These are phyloP conservation scores for Danionella dracula DNA, from an alignment of 2,797 vertebrate species.

Conservation along the genomic window DNA sequence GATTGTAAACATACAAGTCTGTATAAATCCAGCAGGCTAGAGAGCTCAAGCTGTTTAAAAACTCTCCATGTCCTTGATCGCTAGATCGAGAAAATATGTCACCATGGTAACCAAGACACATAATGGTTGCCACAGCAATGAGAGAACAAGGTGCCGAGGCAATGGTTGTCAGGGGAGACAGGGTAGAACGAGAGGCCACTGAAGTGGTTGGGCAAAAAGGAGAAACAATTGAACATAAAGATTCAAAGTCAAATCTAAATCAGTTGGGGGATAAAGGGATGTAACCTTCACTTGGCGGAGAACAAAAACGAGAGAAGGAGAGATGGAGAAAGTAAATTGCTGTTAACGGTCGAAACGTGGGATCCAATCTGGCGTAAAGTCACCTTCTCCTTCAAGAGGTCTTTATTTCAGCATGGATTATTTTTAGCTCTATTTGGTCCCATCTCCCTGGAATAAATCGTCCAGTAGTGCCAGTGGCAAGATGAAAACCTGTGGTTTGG, in stretches of 20 bases:
- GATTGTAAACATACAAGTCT: conserved; percentile 27
- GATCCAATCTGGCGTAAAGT: conserved; percentile 38
- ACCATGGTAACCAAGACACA: conserved; percentile 60
- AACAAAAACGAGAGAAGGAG: neutral
- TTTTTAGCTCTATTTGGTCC: conserved; percentile 39
- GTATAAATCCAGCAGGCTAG: conserved; percentile 42
- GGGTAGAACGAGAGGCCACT: conserved; percentile 7
- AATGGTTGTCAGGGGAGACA: conserved; percentile 57
- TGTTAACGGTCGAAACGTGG: conserved; percentile 22
- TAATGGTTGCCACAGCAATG: conserved; percentile 60
- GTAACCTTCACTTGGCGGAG: neutral
- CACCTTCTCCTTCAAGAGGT: conserved; percentile 40
- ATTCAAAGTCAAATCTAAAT: neutral
- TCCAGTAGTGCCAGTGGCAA: conserved; percentile 7
- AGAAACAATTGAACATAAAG: conserved; percentile 6
- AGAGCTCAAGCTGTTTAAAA: conserved; percentile 53
- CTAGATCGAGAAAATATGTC: conserved; percentile 64
- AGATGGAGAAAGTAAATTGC: conserved; percentile 19
- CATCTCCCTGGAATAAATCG: conserved; percentile 5
- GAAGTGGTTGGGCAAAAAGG: neutral
- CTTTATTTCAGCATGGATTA: conserved; percentile 37
- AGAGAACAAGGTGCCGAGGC: conserved; percentile 52
- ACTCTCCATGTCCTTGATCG: conserved; percentile 64
- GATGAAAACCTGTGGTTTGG: conserved; percentile 21
- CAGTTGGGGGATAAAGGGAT: neutral